Conservation (phyloP, 2,113 vertebrate genomes). For the Felis chaus region DNA sequence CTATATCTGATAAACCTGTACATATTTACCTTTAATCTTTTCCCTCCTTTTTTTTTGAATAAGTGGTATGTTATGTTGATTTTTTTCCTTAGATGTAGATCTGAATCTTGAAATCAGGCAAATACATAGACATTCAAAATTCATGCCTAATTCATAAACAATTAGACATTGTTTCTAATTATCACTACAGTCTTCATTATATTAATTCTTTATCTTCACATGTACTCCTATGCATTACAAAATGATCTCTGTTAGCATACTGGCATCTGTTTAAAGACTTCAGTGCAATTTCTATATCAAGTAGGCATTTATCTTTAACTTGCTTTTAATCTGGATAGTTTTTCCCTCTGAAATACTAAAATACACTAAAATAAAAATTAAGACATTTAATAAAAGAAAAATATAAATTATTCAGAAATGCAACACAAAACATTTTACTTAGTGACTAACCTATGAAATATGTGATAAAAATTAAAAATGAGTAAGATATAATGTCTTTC, state of each 20-base stretch:
- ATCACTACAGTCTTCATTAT: neutral
- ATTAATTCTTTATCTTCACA: neutral
- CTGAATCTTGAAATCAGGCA: neutral
- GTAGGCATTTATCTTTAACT: neutral
- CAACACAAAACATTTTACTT: neutral
- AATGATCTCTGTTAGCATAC: neutral
- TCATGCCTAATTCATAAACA: too few species aligned
- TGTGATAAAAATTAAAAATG: neutral
- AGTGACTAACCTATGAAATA: neutral
- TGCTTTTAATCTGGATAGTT: neutral
- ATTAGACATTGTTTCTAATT: neutral
- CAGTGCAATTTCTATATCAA: neutral
- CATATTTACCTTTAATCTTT: neutral
- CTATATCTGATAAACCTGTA: neutral
- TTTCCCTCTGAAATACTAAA: neutral
- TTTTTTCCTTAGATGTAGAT: neutral
- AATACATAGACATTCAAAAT: neutral
- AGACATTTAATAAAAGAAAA: neutral
- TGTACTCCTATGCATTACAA: neutral
- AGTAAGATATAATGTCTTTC: neutral
- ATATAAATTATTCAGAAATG: neutral
- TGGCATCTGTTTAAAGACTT: neutral
- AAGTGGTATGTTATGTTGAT: neutral
- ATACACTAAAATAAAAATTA: neutral
- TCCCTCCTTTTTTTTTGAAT: neutral